Percentiles rank a stretch among this genome's conserved stretches.
phyloP scores from a whole-genome alignment of 2,113 vertebrate species.

The Myxocyprinus asiaticus region DNA sequence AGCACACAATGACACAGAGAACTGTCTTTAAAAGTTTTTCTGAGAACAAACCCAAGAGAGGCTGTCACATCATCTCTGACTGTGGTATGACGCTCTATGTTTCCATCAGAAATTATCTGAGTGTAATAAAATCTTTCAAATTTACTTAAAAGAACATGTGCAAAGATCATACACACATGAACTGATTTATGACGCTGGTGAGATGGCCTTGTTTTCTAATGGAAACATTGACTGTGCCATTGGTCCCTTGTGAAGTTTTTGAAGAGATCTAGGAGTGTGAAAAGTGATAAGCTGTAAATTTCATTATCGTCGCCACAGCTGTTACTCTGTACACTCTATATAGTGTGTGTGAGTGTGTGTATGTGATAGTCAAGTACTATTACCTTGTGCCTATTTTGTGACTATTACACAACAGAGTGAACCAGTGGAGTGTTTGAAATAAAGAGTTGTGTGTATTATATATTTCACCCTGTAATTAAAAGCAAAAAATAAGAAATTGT shows the following conservation, averaged over 20 bases:
- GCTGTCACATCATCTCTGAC: slow-evolving; percentile 48
- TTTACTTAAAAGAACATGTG: not conserved
- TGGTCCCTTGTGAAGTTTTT: slow-evolving; percentile 34
- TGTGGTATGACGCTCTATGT: slow-evolving; percentile 35
- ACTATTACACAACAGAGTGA: not conserved
- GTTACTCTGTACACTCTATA: not conserved
- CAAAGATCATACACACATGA: too few species aligned
- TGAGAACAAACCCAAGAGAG: slow-evolving; percentile 36
- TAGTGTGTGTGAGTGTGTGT: slow-evolving; percentile 49
- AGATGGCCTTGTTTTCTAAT: slow-evolving; percentile 38
- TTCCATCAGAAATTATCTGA: slow-evolving; percentile 46
- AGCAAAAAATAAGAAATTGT: not conserved
- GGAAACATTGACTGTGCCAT: slow-evolving; percentile 47
- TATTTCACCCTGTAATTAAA: not conserved
- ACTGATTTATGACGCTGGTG: not conserved
- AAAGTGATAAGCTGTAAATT: slow-evolving; percentile 15
- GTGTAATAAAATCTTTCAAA: not conserved
- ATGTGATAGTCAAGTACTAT: too few species aligned
- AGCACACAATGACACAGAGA: too few species aligned
- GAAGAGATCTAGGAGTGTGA: not conserved
- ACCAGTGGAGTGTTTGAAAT: slow-evolving; percentile 13
- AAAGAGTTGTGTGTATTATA: slow-evolving; percentile 22
- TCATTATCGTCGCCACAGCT: slow-evolving; percentile 28
- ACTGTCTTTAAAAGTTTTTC: not conserved
- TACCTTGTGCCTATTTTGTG: too few species aligned